Conservation (phyloP, 2,888 invertebrate genomes). For the Stenchaetothrips biformis region DNA sequence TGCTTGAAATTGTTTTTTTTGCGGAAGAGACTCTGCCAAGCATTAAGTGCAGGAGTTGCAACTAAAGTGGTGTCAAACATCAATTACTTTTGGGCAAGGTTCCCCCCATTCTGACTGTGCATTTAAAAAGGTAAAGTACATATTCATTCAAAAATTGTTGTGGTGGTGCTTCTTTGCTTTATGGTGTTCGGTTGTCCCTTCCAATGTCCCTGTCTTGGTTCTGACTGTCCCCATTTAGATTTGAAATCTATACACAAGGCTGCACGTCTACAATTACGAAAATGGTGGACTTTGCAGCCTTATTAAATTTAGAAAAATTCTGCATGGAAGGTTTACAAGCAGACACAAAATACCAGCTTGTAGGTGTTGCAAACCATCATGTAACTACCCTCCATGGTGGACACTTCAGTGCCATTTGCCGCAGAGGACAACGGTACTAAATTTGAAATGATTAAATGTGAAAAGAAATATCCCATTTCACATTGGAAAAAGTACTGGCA, state of each 20-base stretch:
- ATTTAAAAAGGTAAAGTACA: neutral
- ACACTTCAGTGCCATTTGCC: neutral
- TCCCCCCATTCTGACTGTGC: neutral
- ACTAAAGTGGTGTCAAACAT: neutral
- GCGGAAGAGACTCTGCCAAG: neutral
- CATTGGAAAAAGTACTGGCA: neutral
- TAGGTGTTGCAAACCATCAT: neutral
- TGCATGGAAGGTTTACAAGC: neutral
- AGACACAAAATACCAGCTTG: neutral
- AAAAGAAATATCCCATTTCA: neutral
- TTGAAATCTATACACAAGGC: neutral
- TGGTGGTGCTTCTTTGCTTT: neutral
- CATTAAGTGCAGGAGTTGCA: neutral
- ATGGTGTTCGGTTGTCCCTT: neutral
- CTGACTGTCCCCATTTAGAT: neutral
- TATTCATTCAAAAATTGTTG: neutral
- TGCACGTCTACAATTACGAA: neutral
- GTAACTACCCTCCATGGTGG: neutral
- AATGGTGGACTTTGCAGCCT: neutral
- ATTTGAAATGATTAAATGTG: neutral
- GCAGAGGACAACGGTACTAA: neutral
- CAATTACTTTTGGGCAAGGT: neutral
- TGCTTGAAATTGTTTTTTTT: neutral
- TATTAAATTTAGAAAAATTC: neutral
- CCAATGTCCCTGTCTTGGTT: neutral